Evolutionary conservation across 1,140 invertebrate genomes (phyloP), one percentile per base, ranked within the genome.

Genomic region (Tetragnatha versicolor): DNA sequence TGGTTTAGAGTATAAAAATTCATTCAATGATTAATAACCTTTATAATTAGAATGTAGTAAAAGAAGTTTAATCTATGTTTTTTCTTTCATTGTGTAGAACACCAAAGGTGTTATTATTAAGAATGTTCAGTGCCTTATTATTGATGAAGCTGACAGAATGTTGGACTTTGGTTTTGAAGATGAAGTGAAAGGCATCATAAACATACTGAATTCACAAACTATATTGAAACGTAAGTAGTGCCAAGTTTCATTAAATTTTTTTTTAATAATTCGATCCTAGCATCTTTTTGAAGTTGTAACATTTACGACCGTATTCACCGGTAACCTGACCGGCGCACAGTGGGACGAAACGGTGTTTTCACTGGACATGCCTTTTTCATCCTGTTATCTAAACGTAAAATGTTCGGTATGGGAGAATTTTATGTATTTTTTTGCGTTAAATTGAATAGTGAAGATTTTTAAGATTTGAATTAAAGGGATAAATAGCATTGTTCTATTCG

Each of bases 161-260:
- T 87, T 99, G 69, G 97, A 99, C 84, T 95, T 99, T 86, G 98
- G 98, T 80, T 99, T 99, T 88, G 98, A 99, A 88, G 95, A 98
- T 85, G 98, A 99, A 86, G 91, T 99, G 84, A 98, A 97, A 85
- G 93, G 97, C 88, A 99, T 99, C 82, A 91, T 99, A 20, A 93
- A 93, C 84, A 86, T 98, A 9, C 17, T 17, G 17, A 7, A 42
- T 17, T 17, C 39, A 9, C 39, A 42, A 42, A 7, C 17, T 9
- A 42, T 9, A 9, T 42, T 88, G 99, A 99, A 82, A 91, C 99
- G 22, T 93, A 93, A 84, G 85, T 98, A 65, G 88, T 99, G 80
- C 98, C 98, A 68, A 98, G 95, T 97, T 89, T n/a, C 17, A 42
- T 17, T 42, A 9, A 42, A 42, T 9, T 42, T 42, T 7, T 42